Evolutionary conservation across 1,140 invertebrate species (phyloP).

Genomic region (Sesamia nonagrioides): DNA sequence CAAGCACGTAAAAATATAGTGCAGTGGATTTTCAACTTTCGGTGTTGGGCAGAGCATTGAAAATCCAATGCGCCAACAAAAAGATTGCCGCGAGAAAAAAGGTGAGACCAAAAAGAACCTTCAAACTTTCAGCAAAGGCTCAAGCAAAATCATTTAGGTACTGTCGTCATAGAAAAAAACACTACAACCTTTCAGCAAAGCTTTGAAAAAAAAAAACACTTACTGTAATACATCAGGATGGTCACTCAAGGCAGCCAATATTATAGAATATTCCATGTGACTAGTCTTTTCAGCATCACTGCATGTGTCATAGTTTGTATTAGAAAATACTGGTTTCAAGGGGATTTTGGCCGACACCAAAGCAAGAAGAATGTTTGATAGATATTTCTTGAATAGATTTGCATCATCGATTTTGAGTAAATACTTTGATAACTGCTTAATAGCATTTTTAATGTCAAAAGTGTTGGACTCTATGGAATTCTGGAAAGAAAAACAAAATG

Average conservation of each 20-base stretch:
- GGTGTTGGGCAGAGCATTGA: too few relatives aligned
- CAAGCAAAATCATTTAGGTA: not conserved
- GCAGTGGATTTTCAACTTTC: too few relatives aligned
- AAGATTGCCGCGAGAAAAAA: too few relatives aligned
- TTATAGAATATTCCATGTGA: constrained; percentile 77
- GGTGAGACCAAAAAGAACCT: too few relatives aligned
- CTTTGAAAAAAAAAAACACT: constrained; percentile 56
- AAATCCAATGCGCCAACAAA: too few relatives aligned
- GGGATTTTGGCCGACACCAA: constrained; percentile 75
- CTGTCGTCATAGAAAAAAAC: too few relatives aligned
- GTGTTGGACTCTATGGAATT: constrained; percentile 57
- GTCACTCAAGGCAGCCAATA: constrained; percentile 70
- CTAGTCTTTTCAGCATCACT: constrained; percentile 75
- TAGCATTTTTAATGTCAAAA: constrained; percentile 62
- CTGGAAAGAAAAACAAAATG: constrained; percentile 60
- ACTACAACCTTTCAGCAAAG: too few relatives aligned
- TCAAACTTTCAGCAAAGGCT: not conserved
- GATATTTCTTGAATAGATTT: constrained; percentile 73
- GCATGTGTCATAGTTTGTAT: constrained; percentile 66
- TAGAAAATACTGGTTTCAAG: constrained; percentile 75
- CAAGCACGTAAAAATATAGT: too few relatives aligned
- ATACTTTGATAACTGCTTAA: constrained; percentile 71
- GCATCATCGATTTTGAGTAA: constrained; percentile 76
- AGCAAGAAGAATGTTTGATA: constrained; percentile 75
- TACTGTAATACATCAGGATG: constrained; percentile 88